These are phyloP conservation scores for Microtus ochrogaster DNA, from an alignment of 2,113 vertebrate genomes.

Conservation along the genomic window DNA sequence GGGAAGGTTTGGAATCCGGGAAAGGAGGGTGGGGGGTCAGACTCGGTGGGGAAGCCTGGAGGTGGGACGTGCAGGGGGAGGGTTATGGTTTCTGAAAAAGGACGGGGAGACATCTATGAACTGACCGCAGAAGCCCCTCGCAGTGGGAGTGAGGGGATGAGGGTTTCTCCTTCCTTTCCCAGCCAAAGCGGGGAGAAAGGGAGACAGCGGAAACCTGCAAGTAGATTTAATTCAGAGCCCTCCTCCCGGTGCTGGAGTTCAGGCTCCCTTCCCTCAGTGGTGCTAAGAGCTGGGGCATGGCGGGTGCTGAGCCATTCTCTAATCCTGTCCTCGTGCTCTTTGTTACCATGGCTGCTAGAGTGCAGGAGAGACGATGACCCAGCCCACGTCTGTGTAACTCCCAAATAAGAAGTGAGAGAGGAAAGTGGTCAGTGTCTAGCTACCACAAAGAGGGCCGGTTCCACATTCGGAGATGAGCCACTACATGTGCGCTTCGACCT, in stretches of 20 bases:
- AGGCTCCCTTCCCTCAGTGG: not conserved
- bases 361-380: slow-evolving; percentile 7
- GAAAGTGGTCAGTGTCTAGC: slow-evolving; percentile 36
- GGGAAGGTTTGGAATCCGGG: not conserved
- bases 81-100: not conserved
- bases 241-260: not conserved
- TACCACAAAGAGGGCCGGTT: slow-evolving; percentile 24
- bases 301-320: not conserved
- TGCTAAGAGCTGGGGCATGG: not conserved
- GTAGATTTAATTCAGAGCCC: not conserved
- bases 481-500: not conserved
- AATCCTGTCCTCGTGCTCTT: not conserved
- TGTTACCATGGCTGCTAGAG: slow-evolving; percentile 38
- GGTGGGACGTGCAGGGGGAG: not conserved
- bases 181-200: not conserved
- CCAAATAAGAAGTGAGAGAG: slow-evolving; percentile 65
- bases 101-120: not conserved
- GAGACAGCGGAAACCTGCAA: not conserved
- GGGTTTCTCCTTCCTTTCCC: not conserved
- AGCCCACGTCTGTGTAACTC: slow-evolving; percentile 55
- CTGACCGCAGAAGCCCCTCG: not conserved
- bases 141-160: not conserved
- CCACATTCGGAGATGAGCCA: not conserved
- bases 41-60: not conserved
- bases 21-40: not conserved